Evolutionary conservation across 30 jellyfish, hydroid and myxozoan species (phyloP), one percentile per base, ranked within the genome.

Genomic region (Chironex yamaguchii): DNA sequence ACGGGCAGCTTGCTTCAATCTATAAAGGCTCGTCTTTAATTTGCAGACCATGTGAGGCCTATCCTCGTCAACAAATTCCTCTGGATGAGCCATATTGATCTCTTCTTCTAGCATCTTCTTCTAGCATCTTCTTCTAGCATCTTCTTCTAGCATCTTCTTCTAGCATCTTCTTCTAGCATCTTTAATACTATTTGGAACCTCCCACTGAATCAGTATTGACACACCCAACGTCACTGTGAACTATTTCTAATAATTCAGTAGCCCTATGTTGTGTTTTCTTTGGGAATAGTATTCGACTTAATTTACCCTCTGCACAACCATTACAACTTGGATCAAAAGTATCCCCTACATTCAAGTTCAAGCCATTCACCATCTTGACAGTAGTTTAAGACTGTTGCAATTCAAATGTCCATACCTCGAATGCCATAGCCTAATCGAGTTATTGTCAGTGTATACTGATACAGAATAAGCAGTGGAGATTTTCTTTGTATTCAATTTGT

Each of bases 161-260:
- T n/a, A n/a, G n/a, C n/a, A n/a, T n/a, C n/a, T n/a, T n/a, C n/a
- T n/a, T n/a, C n/a, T n/a, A n/a, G n/a, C n/a, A n/a, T n/a, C n/a
- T n/a, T n/a, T n/a, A n/a, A n/a, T n/a, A n/a, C n/a, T 82, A 82
- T 69, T 69, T 67, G 2, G 92, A 67, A 2, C 92, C 87, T 82
- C 92, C 92, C 88, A 2, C 87, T 49, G 92, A 82, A 12, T 11
- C 34, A 13, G 69, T 79, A 48, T 68, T 35, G 79, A 82, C 49
- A 1, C 79, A 79, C 1, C 92, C 92, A 14, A 82, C 88, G 52
- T 82, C 92, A 51, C 88, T 67, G 77, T 66, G 87, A 0, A 82
- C 27, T 4, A 67, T 52, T 23, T 69, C 88, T 4, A 82, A 69
- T 28, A 70, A 52, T 53, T 69, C 52, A 30, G 68, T 9, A 29